A percentile compares a stretch with the other conserved stretches of the same genome.
Evolutionary conservation across 2,888 invertebrate genomes (phyloP).

Genomic region (Sinodicranocentrus sp.): DNA sequence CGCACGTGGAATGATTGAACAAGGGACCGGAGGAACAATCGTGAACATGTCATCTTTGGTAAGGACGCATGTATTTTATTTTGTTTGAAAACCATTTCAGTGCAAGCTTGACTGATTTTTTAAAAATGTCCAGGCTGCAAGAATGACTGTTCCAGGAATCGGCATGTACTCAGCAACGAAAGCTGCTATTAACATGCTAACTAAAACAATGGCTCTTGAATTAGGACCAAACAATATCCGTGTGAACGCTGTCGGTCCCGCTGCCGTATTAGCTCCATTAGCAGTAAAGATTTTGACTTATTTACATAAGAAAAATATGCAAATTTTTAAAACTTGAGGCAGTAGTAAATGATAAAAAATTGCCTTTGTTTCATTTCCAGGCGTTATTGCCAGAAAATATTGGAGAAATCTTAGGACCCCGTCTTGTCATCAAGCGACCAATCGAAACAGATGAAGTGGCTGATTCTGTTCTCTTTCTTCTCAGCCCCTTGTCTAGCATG

Average conservation of each 20-base stretch:
- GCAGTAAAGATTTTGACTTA: constrained; percentile 11
- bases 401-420: constrained; percentile 78
- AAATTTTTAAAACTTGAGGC: too few species aligned
- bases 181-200: constrained; percentile 80
- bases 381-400: constrained; percentile 78
- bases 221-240: constrained; percentile 78
- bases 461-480: constrained; percentile 79
- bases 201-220: constrained; percentile 80
- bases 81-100: not conserved
- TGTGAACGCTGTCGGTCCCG: constrained; percentile 81
- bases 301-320: not conserved
- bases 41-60: constrained; percentile 64
- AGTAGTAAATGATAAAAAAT: not conserved
- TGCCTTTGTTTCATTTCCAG: constrained; percentile 78
- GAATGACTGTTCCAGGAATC: constrained; percentile 15
- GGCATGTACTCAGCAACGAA: constrained; percentile 79
- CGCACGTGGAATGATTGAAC: constrained; percentile 21
- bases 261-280: constrained; percentile 72
- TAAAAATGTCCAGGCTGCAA: constrained; percentile 26
- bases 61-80: not conserved
- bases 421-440: constrained; percentile 36
- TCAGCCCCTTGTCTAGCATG: constrained; percentile 79
- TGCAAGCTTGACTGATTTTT: not conserved
- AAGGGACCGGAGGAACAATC: constrained; percentile 43
- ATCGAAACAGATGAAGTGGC: constrained; percentile 55